A percentile compares a stretch with the other conserved stretches of the same genome.
phyloP scores from a whole-genome alignment of 2,888 invertebrate species.

The Parnassius apollo region DNA sequence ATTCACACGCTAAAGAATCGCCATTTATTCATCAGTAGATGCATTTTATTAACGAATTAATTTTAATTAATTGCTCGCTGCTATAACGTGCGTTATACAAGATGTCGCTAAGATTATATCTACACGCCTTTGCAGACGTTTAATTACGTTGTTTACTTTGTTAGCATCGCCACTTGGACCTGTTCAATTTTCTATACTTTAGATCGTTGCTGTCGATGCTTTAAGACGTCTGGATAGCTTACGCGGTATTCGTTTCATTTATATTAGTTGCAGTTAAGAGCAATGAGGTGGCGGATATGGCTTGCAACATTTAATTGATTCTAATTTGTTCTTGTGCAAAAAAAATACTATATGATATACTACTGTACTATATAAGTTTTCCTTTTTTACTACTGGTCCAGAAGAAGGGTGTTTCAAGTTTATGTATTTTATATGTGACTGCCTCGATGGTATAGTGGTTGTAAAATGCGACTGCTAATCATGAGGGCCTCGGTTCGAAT shows the following conservation, averaged over 20 bases:
- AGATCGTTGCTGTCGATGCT: slow-evolving; percentile 11
- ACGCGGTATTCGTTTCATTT: slow-evolving; percentile 4
- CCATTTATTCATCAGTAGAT: slow-evolving; percentile 14
- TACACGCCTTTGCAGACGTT: slow-evolving; percentile 20
- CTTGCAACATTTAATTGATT: not conserved
- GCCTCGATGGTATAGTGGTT: no score
- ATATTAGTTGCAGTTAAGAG: slow-evolving; percentile 13
- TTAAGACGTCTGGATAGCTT: slow-evolving; percentile 8
- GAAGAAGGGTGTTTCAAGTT: no score
- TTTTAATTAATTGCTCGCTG: slow-evolving; percentile 35
- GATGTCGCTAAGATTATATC: slow-evolving; percentile 24
- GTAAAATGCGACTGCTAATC: no score
- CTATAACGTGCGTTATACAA: slow-evolving; percentile 21
- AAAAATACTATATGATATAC: not conserved
- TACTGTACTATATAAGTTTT: not conserved
- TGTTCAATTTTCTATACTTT: slow-evolving; percentile 24
- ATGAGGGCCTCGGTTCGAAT: no score
- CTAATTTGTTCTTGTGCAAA: not conserved
- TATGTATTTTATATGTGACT: no score
- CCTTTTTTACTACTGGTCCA: no score
- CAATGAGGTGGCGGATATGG: slow-evolving; percentile 3
- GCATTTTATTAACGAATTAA: slow-evolving; percentile 31
- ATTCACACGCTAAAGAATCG: slow-evolving; percentile 12
- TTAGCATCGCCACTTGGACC: slow-evolving; percentile 20
- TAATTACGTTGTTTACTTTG: slow-evolving; percentile 28